A percentile compares a stretch with the other conserved stretches of the same genome.
Evolutionary conservation across 1,140 invertebrate genomes (phyloP).

Genomic region (Spodoptera litura): DNA sequence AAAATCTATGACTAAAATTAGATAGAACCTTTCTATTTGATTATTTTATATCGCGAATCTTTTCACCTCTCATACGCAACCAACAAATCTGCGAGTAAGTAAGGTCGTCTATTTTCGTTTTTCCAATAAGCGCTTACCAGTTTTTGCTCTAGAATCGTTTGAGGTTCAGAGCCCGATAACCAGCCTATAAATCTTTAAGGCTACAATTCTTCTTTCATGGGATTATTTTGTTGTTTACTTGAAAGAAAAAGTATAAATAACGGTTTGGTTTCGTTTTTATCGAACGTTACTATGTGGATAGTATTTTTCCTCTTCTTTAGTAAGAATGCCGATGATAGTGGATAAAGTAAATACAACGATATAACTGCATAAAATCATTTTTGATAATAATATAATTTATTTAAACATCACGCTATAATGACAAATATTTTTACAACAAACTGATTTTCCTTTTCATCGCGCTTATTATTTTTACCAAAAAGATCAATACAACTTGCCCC

Average conservation of each 20-base stretch:
- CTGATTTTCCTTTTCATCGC: too few species aligned
- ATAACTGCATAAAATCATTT: too few species aligned
- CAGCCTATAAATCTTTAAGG: conserved; percentile 27
- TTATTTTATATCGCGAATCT: not conserved
- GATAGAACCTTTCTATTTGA: too few species aligned
- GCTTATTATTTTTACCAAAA: too few species aligned
- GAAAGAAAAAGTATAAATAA: not conserved
- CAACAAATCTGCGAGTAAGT: conserved; percentile 8
- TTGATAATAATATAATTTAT: too few species aligned
- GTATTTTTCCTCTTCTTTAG: too few species aligned
- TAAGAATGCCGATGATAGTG: too few species aligned
- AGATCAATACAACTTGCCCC: too few species aligned
- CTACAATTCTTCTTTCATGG: conserved; percentile 10
- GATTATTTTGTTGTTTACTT: conserved; percentile 7
- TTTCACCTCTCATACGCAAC: not conserved
- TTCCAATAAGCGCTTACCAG: conserved; percentile 33
- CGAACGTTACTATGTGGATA: too few species aligned
- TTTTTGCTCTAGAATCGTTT: not conserved
- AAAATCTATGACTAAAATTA: too few species aligned
- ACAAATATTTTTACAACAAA: not conserved
- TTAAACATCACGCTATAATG: not conserved
- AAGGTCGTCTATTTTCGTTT: conserved; percentile 10
- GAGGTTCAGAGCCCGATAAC: conserved; percentile 15
- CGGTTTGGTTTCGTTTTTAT: not conserved
- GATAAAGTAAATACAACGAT: too few species aligned